These are phyloP conservation scores for Drosophila ohnishii DNA, from an alignment of 1,140 invertebrate species.

Conservation along the genomic window DNA sequence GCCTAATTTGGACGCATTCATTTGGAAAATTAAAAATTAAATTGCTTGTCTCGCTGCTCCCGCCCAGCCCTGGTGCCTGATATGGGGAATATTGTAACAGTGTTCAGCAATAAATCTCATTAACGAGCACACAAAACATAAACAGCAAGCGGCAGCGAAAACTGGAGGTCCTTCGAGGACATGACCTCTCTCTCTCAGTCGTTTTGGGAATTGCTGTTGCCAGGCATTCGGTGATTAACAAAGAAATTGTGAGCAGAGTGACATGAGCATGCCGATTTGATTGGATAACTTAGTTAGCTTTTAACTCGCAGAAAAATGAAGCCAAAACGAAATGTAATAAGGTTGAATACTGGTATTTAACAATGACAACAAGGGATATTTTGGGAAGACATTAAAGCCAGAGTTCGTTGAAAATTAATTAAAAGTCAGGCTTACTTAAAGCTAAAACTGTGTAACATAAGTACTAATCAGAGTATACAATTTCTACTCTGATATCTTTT, in stretches of 20 bases:
- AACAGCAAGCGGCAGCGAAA: conserved; percentile 33
- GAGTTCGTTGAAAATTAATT: neutral
- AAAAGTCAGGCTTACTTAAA: neutral
- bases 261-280: conserved; percentile 24
- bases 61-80: conserved; percentile 4
- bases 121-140: conserved; percentile 51
- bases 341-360: neutral
- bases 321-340: neutral
- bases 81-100: conserved; percentile 60
- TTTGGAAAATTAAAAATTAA: conserved; percentile 82
- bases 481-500: neutral
- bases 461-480: neutral
- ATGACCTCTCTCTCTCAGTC: neutral
- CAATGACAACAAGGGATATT: neutral
- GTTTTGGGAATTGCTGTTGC: conserved; percentile 24
- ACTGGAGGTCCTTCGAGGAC: conserved; percentile 8
- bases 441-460: neutral
- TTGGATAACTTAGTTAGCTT: conserved; percentile 33
- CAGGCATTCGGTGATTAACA: conserved; percentile 31
- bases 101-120: conserved; percentile 75
- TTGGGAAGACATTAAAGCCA: neutral
- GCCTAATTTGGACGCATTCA: conserved; percentile 78
- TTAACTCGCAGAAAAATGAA: neutral
- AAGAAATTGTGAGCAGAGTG: conserved; percentile 4
- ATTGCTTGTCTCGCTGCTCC: conserved; percentile 73